Conservation (phyloP, 2,797 vertebrate species). For the Phataginus tetradactyla region DNA sequence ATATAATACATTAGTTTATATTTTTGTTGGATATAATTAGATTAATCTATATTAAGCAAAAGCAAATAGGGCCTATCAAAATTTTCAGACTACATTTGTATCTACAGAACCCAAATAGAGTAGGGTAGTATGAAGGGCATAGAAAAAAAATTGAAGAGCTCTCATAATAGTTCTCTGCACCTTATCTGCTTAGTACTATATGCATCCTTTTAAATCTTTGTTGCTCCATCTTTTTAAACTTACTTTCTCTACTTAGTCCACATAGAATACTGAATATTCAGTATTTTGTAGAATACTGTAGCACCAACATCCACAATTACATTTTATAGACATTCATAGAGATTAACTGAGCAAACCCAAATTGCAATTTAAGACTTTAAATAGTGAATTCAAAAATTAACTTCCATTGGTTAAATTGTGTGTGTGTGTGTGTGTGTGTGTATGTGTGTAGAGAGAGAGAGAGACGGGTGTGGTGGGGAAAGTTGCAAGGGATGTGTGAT, state of each 20-base stretch:
- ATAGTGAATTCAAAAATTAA: neutral
- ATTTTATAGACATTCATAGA: neutral
- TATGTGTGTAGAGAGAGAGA: neutral
- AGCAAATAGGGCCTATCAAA: neutral
- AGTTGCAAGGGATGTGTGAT: neutral
- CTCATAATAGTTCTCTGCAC: neutral
- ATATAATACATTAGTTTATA: neutral
- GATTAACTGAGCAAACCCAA: neutral
- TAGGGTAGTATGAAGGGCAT: neutral
- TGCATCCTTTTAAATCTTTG: neutral
- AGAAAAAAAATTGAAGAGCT: neutral
- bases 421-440: neutral
- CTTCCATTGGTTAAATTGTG: neutral
- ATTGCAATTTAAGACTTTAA: neutral
- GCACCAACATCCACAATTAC: neutral
- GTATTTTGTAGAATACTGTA: neutral
- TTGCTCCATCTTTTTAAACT: neutral
- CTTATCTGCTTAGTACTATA: neutral
- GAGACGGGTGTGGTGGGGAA: neutral
- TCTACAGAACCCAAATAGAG: neutral
- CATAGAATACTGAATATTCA: neutral
- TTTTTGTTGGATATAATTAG: neutral
- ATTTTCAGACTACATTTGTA: neutral
- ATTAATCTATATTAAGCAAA: neutral
- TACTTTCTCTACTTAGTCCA: neutral